These are phyloP conservation scores for Aricia agestis DNA, from an alignment of 1,140 invertebrate genomes.

Conservation along the genomic window DNA sequence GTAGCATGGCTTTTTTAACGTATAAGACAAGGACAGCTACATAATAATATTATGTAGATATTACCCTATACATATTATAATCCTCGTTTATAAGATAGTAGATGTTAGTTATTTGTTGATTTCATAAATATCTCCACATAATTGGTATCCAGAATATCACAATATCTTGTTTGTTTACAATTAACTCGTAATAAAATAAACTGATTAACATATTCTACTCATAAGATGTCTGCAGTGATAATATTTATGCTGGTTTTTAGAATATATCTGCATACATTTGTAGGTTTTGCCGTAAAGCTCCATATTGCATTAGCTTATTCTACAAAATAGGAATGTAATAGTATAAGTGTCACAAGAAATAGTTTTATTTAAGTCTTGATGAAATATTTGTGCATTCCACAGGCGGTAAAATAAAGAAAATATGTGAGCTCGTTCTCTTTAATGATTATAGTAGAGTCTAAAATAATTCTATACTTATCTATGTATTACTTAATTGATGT, in stretches of 20 bases:
- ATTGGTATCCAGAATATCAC: not conserved
- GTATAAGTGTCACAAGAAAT: not conserved
- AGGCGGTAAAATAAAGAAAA: too few species aligned
- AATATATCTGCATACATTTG: slow-evolving; percentile 3
- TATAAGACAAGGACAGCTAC: too few species aligned
- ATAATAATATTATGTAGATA: too few species aligned
- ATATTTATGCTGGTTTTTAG: not conserved
- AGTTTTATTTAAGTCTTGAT: not conserved
- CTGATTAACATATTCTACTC: slow-evolving; percentile 7
- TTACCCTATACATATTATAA: too few species aligned
- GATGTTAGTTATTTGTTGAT: not conserved
- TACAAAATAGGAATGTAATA: not conserved
- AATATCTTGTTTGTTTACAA: slow-evolving; percentile 6
- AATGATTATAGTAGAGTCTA: too few species aligned
- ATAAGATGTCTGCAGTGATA: not conserved
- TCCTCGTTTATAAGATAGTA: too few species aligned
- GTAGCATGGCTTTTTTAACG: too few species aligned
- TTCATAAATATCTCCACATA: slow-evolving; percentile 3
- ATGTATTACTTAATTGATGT: too few species aligned
- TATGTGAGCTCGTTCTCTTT: too few species aligned
- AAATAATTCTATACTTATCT: too few species aligned
- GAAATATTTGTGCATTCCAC: not conserved
- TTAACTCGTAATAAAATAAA: slow-evolving; percentile 7
- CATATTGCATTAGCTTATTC: too few species aligned
- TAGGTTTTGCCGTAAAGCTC: not conserved